Base-by-base conservation (phyloP, 2,888 invertebrate species). In the Conus canariensis region DNA sequence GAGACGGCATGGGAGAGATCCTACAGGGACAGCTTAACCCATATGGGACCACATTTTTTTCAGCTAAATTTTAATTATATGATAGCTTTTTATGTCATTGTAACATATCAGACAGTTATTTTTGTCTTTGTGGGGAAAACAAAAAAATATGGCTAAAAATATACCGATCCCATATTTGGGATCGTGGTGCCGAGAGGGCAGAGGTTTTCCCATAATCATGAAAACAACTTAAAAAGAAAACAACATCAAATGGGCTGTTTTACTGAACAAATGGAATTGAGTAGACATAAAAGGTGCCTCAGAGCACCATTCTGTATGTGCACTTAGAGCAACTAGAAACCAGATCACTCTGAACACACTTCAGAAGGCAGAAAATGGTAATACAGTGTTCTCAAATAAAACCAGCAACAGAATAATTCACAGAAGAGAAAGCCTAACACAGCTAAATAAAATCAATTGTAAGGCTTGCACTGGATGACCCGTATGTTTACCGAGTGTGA, bases 91-190 rank as follows among this genome's bases (percentile, higher is more conserved):
- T 45, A 56, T 56, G 82, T 83, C 8, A 45, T 56, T 56, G 16
- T 83, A n/a, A 83, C 82, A 56, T 83, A 56, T 83, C 56, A 83
- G 56, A 83, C 30, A 83, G 56, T 83, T n/a, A 83, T 45, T 83
- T 56, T 56, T 83, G 45, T 22, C 77, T 25, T 7, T 77, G n/a
- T 77, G n/a, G n/a, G 14, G n/a, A 77, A 45, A 45, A 45, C 45
- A 45, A 45, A 45, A 45, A 45, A 45, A 45, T 4, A 45, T 45
- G 45, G 45, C 45, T 4, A 45, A 45, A 45, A 1, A 12, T 6
- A 25, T 14, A 45, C 45, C 56, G 82, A 83, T 83, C 82, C 82
- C 82, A 45, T 45, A 45, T 45, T 45, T 45, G 45, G 45, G 3
- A 45, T 45, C 45, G 45, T 45, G 45, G 45, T 45, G 2, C 45